Evolutionary conservation across 2,113 vertebrate genomes (phyloP).

Genomic region (Archilochus colubris): DNA sequence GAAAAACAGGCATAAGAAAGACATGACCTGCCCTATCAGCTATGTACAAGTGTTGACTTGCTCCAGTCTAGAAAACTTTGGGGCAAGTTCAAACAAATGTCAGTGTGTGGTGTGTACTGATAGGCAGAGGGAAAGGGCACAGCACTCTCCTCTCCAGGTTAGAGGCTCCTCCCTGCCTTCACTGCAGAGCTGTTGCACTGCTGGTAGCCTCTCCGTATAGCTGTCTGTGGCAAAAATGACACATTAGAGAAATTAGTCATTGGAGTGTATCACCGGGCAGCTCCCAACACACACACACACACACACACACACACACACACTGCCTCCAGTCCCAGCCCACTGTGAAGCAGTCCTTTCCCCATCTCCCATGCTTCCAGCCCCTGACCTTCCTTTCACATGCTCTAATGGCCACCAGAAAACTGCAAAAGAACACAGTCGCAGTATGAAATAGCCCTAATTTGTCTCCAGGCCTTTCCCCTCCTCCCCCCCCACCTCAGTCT

Average conservation of each 20-base stretch:
- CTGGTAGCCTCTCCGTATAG: not conserved
- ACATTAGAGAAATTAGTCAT: not conserved
- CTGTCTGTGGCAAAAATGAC: slow-evolving; percentile 32
- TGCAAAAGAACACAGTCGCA: not conserved
- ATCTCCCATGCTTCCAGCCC: slow-evolving; percentile 17
- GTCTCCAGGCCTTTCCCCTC: slow-evolving; percentile 36
- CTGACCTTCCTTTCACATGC: slow-evolving; percentile 52
- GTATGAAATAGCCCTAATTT: slow-evolving; percentile 28
- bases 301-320: not conserved
- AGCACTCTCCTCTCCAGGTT: not conserved
- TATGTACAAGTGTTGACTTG: not conserved
- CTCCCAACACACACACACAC: not conserved
- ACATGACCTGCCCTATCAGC: not conserved
- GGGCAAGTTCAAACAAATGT: slow-evolving; percentile 38
- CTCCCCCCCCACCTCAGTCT: not conserved
- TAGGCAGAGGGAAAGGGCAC: slow-evolving; percentile 16
- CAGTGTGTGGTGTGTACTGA: not conserved
- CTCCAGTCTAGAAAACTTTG: not conserved
- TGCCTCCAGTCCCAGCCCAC: not conserved
- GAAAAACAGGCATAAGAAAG: not conserved
- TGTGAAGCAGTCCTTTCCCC: not conserved
- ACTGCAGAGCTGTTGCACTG: not conserved
- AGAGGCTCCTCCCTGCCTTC: not conserved
- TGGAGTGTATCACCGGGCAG: not conserved
- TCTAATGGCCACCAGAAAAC: slow-evolving; percentile 10